These are phyloP conservation scores for Halesus radiatus DNA, from an alignment of 1,140 invertebrate species.

Conservation along the genomic window DNA sequence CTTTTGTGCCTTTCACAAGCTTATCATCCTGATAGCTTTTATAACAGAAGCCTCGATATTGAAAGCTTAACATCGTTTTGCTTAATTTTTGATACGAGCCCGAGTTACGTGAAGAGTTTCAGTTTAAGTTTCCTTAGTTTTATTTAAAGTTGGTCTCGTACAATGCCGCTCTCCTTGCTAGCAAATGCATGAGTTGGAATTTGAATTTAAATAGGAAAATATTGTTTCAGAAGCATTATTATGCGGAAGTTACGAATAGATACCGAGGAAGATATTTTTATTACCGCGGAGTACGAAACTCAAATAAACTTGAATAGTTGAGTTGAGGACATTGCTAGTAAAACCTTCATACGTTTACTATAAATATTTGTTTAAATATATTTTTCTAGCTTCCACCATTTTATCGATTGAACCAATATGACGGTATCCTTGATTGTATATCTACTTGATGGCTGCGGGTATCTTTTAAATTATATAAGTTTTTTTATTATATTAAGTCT, in stretches of 20 bases:
- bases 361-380: not conserved
- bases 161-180: not conserved
- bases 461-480: too few species aligned
- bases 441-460: too few species aligned
- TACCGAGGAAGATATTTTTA: slow-evolving; percentile 20
- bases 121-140: slow-evolving; percentile 18
- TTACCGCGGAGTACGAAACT: slow-evolving; percentile 11
- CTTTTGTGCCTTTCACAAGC: slow-evolving; percentile 33
- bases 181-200: slow-evolving; percentile 44
- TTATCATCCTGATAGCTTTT: slow-evolving; percentile 40
- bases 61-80: slow-evolving; percentile 38
- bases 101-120: slow-evolving; percentile 23
- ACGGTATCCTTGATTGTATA: too few species aligned
- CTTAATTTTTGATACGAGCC: slow-evolving; percentile 41
- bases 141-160: slow-evolving; percentile 25
- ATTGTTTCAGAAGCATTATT: slow-evolving; percentile 56
- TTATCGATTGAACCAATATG: too few species aligned
- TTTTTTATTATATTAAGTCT: too few species aligned
- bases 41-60: slow-evolving; percentile 33
- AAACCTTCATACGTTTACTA: not conserved
- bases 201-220: slow-evolving; percentile 58
- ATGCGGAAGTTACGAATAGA: slow-evolving; percentile 17
- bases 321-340: too few species aligned
- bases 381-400: too few species aligned
- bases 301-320: slow-evolving; percentile 1